Conservation (phyloP, 2,888 invertebrate genomes). For the Eupithecia exiguata region DNA sequence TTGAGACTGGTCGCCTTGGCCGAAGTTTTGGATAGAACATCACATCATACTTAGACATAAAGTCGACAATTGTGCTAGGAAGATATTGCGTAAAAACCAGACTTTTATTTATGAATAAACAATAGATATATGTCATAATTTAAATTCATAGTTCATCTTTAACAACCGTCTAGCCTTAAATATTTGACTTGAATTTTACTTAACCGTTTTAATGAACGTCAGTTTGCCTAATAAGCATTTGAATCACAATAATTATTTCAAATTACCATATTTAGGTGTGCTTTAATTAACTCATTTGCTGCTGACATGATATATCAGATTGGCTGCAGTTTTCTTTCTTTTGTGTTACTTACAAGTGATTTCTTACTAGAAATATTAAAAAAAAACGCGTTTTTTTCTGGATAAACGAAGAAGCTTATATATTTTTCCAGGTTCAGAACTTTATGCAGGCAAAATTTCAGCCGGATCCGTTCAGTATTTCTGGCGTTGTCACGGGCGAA, state of each 20-base stretch:
- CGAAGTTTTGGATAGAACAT: too few relatives aligned
- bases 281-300: constrained; percentile 24
- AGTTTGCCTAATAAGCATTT: constrained; percentile 4
- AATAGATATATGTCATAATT: neutral
- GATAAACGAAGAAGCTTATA: neutral
- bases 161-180: neutral
- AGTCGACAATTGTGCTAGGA: too few relatives aligned
- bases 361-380: neutral
- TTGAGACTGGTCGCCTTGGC: too few relatives aligned
- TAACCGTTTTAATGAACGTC: constrained; percentile 18
- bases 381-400: too few relatives aligned
- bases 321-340: neutral
- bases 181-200: constrained; percentile 13
- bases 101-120: neutral
- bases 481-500: neutral
- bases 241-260: constrained; percentile 15
- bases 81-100: neutral
- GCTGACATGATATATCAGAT: constrained; percentile 5
- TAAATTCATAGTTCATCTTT: neutral
- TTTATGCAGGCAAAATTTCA: neutral
- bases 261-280: constrained; percentile 19
- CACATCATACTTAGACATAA: too few relatives aligned
- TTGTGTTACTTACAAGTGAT: neutral
- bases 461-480: neutral
- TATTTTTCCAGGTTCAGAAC: neutral